Evolutionary conservation across 2,888 invertebrate genomes (phyloP), one percentile per base, ranked within the genome.

Genomic region (Tanytarsus gracilentus): DNA sequence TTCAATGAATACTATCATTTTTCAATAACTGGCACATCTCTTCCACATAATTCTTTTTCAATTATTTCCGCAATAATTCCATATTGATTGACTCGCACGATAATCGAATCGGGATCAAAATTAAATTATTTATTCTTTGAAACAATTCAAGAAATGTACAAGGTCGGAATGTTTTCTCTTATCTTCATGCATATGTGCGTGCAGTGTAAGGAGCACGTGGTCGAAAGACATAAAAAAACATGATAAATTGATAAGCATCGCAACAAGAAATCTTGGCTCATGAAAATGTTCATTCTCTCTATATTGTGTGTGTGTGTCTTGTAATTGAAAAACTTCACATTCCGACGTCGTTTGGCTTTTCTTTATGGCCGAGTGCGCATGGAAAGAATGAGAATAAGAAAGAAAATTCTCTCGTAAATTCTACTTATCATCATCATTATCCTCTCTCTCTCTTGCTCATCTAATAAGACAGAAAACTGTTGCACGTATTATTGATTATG

Each of bases 191-290:
- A 4, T 39, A 39, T 16, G 9, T 30, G 30, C 30, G 16, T 14
- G n/a, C 39, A 39, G 30, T 9, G 9, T 6, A 30, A 30, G 30
- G 7, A 30, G 30, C 30, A 11, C 39, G 39, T 39, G 39, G 39
- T 11, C 39, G n/a, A 50, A n/a, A n/a, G n/a, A n/a, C n/a, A n/a
- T n/a, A 8, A 50, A 6, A 21, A 26, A 50, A 50, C 50, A 50
- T 50, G 50, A 52, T 33, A 52, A 33, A 52, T 21, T 52, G 52
- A 52, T 52, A 52, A 52, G 30, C 18, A 52, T 52, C 52, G 21
- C 7, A 14, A n/a, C n/a, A n/a, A n/a, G n/a, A n/a, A n/a, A n/a
- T n/a, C n/a, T n/a, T n/a, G n/a, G n/a, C n/a, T n/a, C n/a, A n/a
- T n/a, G n/a, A n/a, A n/a, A n/a, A n/a, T n/a, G n/a, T n/a, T n/a